A percentile compares a stretch with the other conserved stretches of the same genome.
Evolutionary conservation across 2,888 invertebrate species (phyloP).

Genomic region (Baronia brevicornis): DNA sequence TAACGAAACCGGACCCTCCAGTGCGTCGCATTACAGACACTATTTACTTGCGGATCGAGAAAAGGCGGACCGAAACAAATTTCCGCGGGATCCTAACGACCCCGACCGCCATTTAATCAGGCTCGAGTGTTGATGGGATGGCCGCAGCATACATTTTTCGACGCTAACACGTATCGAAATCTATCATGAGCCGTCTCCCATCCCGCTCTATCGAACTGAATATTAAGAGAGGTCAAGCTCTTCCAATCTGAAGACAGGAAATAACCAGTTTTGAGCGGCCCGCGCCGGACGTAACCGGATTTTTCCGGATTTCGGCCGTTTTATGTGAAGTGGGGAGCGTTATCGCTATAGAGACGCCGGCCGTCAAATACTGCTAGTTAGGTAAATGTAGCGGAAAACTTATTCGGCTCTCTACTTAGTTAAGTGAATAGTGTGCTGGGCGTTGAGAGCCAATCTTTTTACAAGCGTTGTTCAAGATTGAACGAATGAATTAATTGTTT

Average conservation of each 20-base stretch:
- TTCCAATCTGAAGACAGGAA: conserved; percentile 1
- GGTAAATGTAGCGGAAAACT: conserved; percentile 45
- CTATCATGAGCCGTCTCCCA: conserved; percentile 32
- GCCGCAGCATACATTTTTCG: conserved; percentile 33
- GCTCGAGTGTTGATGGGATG: conserved; percentile 54
- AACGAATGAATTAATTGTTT: too few relatives aligned
- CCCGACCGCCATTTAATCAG: conserved; percentile 59
- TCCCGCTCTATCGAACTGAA: conserved; percentile 27
- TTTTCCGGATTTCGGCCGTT: conserved; percentile 21
- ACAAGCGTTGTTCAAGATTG: conserved; percentile 2
- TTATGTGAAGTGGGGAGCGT: conserved; percentile 33
- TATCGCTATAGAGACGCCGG: conserved; percentile 23
- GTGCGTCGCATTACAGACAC: conserved; percentile 25
- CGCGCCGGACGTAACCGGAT: conserved; percentile 7
- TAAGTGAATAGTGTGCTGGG: conserved; percentile 6
- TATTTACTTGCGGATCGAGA: conserved; percentile 39
- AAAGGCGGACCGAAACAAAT: conserved; percentile 47
- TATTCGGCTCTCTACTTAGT: conserved; percentile 20
- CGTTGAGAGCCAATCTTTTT: conserved; percentile 11
- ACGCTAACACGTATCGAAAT: conserved; percentile 34
- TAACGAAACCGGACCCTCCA: neutral
- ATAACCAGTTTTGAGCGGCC: conserved; percentile 4
- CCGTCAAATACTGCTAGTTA: conserved; percentile 28
- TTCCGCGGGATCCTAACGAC: conserved; percentile 47
- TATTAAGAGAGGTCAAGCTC: conserved; percentile 24